These are phyloP conservation scores for Dromaius novaehollandiae DNA, from an alignment of 2,113 vertebrate species.

Conservation along the genomic window DNA sequence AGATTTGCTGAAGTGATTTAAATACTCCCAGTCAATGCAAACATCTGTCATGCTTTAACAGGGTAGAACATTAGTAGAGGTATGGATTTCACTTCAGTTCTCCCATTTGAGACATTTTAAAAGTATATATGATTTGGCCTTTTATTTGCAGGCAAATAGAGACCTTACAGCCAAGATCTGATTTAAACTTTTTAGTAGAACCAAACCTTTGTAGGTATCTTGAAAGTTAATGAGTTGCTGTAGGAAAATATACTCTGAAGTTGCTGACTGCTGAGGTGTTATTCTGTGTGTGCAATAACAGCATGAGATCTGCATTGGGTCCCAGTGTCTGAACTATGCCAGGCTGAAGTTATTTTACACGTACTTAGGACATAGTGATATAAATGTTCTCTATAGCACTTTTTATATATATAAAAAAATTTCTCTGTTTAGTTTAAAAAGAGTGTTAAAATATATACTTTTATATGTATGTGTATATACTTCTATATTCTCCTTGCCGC, in stretches of 20 bases:
- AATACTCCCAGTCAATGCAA: neutral
- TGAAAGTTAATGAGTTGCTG: neutral
- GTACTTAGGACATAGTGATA: neutral
- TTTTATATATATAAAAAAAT: no score
- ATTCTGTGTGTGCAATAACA: neutral
- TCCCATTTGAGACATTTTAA: neutral
- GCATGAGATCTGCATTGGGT: neutral
- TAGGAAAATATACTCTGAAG: neutral
- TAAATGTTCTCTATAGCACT: neutral
- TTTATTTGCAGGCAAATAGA: neutral
- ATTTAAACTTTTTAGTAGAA: neutral
- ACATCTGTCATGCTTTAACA: neutral
- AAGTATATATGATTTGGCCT: neutral
- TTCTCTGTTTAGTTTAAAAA: no score
- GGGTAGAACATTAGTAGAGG: neutral
- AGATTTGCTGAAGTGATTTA: neutral
- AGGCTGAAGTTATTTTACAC: neutral
- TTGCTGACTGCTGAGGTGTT: neutral
- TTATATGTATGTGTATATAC: neutral
- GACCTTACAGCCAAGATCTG: neutral
- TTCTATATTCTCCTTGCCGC: neutral
- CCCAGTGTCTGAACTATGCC: neutral
- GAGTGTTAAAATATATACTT: no score
- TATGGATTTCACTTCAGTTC: neutral
- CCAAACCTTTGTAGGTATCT: neutral